Conservation (phyloP, 2,113 vertebrate genomes). For the Acrocephalus kingi region DNA sequence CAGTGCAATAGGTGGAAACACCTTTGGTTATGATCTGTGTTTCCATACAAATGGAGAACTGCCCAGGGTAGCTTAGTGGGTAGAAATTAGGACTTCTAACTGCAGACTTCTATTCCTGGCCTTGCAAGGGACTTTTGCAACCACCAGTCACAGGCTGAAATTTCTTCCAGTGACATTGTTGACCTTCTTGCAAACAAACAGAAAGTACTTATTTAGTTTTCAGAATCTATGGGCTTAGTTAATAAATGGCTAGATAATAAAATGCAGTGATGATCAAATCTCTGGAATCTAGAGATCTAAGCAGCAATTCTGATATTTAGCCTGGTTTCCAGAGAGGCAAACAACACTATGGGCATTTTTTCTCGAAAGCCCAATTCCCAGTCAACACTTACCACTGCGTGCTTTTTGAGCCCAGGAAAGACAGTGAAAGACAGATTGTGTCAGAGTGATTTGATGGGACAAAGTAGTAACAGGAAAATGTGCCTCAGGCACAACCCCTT, state of each 20-base stretch:
- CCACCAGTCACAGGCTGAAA: background rate
- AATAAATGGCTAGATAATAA: constrained; percentile 23
- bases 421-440: background rate
- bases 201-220: background rate
- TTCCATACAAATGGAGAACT: background rate
- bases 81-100: background rate
- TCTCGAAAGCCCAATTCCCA: background rate
- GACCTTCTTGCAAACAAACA: background rate
- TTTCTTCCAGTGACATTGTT: background rate
- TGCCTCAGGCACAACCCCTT: background rate
- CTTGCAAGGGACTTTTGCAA: background rate
- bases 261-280: background rate
- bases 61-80: background rate
- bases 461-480: background rate
- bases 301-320: background rate
- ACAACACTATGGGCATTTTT: background rate
- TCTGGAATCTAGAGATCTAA: background rate
- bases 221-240: background rate
- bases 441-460: background rate
- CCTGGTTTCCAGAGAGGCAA: background rate
- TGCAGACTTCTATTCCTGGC: background rate
- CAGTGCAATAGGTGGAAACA: background rate
- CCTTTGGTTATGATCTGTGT: background rate
- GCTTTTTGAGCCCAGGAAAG: background rate
- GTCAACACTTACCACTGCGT: background rate